Evolutionary conservation across 2,888 invertebrate genomes (phyloP).

Genomic region (Ennomos fuscantarius): DNA sequence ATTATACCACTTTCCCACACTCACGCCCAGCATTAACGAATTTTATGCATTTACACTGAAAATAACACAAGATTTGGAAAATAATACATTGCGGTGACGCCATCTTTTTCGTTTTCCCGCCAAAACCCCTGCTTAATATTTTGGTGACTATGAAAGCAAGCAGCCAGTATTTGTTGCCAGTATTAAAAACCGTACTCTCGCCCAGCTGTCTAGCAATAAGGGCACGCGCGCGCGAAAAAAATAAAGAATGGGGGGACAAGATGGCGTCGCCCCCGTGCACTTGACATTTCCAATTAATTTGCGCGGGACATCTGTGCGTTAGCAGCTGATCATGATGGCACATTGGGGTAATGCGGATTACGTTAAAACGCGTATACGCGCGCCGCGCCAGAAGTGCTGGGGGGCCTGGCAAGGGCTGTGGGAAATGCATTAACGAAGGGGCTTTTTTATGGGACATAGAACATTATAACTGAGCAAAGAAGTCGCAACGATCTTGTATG

Average conservation of each 20-base stretch:
- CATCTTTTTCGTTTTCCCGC: too few species aligned
- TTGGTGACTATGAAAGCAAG: conserved; percentile 5
- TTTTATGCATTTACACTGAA: too few species aligned
- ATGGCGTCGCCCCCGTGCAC: conserved; percentile 77
- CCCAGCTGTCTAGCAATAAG: conserved; percentile 78
- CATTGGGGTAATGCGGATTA: conserved; percentile 74
- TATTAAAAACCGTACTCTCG: conserved; percentile 46
- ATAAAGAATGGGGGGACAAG: conserved; percentile 70
- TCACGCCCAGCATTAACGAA: too few species aligned
- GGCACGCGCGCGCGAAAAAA: conserved; percentile 80
- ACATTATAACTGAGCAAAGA: too few species aligned
- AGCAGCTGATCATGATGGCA: conserved; percentile 77
- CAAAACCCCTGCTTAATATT: too few species aligned
- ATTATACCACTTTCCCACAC: too few species aligned
- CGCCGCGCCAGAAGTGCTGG: conserved; percentile 1
- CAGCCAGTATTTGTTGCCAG: conserved; percentile 16
- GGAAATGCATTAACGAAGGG: background rate
- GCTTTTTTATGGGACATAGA: too few species aligned
- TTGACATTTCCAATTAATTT: conserved; percentile 86
- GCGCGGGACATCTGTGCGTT: conserved; percentile 81
- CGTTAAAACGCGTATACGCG: conserved; percentile 35
- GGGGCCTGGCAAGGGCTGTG: conserved; percentile 5
- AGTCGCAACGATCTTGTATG: too few species aligned
- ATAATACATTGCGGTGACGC: too few species aligned
- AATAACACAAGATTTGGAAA: too few species aligned